Base-by-base conservation (phyloP, 2,797 vertebrate genomes). In the Sebastolobus alascanus region DNA sequence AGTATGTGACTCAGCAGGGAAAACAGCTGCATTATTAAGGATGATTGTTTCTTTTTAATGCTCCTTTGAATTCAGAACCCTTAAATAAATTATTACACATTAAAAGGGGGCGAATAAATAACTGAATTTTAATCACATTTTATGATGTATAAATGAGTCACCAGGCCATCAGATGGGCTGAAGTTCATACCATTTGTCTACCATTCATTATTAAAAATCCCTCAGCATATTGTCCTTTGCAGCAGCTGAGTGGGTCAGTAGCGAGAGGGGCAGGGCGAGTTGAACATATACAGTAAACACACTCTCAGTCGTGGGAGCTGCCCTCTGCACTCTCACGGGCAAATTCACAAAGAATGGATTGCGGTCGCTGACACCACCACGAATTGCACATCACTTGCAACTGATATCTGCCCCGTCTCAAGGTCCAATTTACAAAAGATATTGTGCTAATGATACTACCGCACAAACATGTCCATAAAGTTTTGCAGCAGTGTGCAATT, bases 271-370 rank as follows among this genome's bases (percentile, higher is more conserved):
- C 22, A 64, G 46, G 12, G 27, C 2, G 11, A 68, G 84, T 76
- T 82, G 75, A 86, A 82, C 66, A 77, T 73, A 33, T 43, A 43
- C 25, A 25, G 25, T 27, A 87, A 73, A 85, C 79, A 75, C 77
- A 33, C 33, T 50, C 54, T 75, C 16, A 12, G 46, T 35, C 8
- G 31, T 27, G 75, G 54, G 76, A 83, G 79, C 79, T 82, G 80
- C 61, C 60, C 81, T 75, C 11, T 38, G 72, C 73, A 50, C 50
- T 46, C 71, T 29, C 14, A 59, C 14, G 14, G 56, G 27, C 27
- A 29, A 59, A 29, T 59, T 59, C 27, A 59, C 27, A 0, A 59
- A 59, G 13, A 31, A 59, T 59, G 25, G 27, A 59, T 5, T 1
- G 56, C 4, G 13, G 27, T 13, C 43, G 1, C 43, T 18, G 43